These are phyloP conservation scores for Drosophila anomelani DNA, from an alignment of 2,888 invertebrate genomes.

Conservation along the genomic window DNA sequence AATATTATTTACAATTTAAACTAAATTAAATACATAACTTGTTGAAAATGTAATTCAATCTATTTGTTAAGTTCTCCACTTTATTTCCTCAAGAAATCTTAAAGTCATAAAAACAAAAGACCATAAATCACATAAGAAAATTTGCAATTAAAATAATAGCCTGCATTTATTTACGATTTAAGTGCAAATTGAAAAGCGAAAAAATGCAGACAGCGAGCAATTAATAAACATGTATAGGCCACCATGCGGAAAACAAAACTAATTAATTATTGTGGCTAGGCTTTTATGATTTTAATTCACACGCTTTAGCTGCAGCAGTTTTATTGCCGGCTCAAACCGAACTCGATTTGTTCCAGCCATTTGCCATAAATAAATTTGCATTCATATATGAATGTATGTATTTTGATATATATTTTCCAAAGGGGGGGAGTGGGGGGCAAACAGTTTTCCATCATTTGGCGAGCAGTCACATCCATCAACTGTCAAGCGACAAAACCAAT, in stretches of 20 bases:
- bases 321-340: conserved; percentile 23
- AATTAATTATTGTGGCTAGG: conserved; percentile 62
- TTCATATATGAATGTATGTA: background rate
- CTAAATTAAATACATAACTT: too few species aligned
- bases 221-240: conserved; percentile 49
- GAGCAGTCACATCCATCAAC: conserved; percentile 65
- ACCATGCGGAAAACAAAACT: conserved; percentile 52
- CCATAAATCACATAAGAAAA: background rate
- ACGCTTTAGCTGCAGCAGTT: conserved; percentile 8
- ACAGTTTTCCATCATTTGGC: conserved; percentile 24
- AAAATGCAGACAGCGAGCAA: conserved; percentile 26
- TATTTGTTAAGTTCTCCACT: too few species aligned
- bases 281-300: conserved; percentile 45
- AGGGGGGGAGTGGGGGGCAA: background rate
- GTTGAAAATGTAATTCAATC: too few species aligned
- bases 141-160: conserved; percentile 14
- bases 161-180: conserved; percentile 12
- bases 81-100: background rate
- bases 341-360: conserved; percentile 10
- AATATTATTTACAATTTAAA: too few species aligned
- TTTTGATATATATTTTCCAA: background rate
- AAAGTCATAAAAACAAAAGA: background rate
- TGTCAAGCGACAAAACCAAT: conserved; percentile 75
- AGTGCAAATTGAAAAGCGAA: conserved; percentile 8
- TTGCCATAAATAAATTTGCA: conserved; percentile 15